A percentile compares a stretch with the other conserved stretches of the same genome.
Evolutionary conservation across 2,797 vertebrate genomes (phyloP).

Genomic region (Platalea minor): DNA sequence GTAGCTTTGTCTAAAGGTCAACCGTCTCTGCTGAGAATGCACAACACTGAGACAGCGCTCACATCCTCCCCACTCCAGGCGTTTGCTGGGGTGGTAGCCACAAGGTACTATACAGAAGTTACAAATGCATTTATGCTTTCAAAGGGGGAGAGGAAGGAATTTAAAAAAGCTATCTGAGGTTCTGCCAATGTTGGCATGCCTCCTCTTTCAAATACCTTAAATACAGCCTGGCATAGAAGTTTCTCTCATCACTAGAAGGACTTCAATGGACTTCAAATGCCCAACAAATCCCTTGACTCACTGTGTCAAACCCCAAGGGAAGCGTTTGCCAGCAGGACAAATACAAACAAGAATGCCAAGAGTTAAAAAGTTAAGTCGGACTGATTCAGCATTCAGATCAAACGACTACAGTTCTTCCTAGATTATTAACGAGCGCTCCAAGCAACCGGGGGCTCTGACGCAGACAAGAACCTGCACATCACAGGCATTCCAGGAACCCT

Average conservation of each 20-base stretch:
- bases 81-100: not conserved
- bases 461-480: slow-evolving; percentile 53
- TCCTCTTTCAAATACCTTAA: slow-evolving; percentile 22
- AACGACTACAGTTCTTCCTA: not conserved
- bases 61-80: not conserved
- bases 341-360: not conserved
- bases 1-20: not conserved
- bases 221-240: not conserved
- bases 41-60: not conserved
- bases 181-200: not conserved
- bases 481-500: slow-evolving; percentile 16
- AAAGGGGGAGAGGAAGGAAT: not conserved
- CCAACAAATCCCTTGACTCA: slow-evolving; percentile 15
- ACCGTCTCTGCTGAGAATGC: not conserved
- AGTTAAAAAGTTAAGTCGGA: not conserved
- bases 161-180: not conserved
- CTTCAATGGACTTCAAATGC: slow-evolving; percentile 5
- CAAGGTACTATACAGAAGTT: not conserved
- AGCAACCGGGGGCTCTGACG: not conserved
- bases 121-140: not conserved
- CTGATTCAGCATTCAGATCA: slow-evolving; percentile 48
- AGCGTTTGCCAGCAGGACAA: not conserved
- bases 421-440: slow-evolving; percentile 17
- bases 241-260: slow-evolving; percentile 5
- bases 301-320: slow-evolving; percentile 3